Evolutionary conservation across 2,888 invertebrate species (phyloP).

Genomic region (Glaucopsyche alexis): DNA sequence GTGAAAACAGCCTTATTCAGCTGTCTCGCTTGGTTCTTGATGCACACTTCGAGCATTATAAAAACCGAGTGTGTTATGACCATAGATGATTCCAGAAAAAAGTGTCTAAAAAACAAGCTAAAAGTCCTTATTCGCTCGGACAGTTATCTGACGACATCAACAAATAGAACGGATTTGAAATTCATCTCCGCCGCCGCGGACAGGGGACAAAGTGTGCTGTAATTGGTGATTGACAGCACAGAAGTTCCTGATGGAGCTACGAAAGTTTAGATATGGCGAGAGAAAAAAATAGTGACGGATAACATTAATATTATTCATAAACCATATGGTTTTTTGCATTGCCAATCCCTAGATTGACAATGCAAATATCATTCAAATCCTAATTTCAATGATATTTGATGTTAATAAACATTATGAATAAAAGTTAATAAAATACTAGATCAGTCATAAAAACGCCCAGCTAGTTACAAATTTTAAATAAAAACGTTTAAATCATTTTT

Average conservation of each 20-base stretch:
- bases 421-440: too few relatives aligned
- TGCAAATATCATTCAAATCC: too few relatives aligned
- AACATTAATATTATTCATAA: too few relatives aligned
- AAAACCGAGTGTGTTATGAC: conserved; percentile 19
- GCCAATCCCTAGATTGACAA: too few relatives aligned
- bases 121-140: conserved; percentile 29
- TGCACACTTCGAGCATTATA: background rate
- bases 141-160: conserved; percentile 31
- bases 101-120: conserved; percentile 18
- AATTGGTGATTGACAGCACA: conserved; percentile 77
- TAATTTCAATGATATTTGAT: too few relatives aligned
- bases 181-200: conserved; percentile 54
- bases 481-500: too few relatives aligned
- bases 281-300: background rate
- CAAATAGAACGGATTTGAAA: conserved; percentile 34
- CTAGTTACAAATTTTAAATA: too few relatives aligned
- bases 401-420: too few relatives aligned
- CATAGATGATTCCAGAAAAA: conserved; percentile 22
- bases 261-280: conserved; percentile 36
- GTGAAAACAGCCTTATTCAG: background rate
- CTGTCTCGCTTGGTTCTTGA: background rate
- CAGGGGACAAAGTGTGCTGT: conserved; percentile 68
- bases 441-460: too few relatives aligned
- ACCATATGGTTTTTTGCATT: too few relatives aligned
- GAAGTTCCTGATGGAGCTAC: conserved; percentile 60